Base-by-base conservation (phyloP, 2,797 vertebrate genomes). In the Neomorphus geoffroyi region DNA sequence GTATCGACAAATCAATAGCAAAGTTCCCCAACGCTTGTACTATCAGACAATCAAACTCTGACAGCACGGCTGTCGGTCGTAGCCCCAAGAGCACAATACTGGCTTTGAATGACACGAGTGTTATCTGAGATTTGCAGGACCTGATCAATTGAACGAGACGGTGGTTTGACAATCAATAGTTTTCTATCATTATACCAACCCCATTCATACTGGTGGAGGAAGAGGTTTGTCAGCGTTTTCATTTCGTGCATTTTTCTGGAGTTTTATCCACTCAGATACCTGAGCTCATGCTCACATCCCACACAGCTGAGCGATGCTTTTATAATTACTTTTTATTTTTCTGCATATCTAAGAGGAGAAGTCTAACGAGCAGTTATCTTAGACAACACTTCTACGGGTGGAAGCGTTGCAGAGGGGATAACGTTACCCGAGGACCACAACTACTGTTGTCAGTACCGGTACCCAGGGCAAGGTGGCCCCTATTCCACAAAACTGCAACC, bases 1-100 rank as follows among this genome's bases (percentile, higher is more conserved):
- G 98, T 98, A 98, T 98, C 98, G 97, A 81, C 94, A 87, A 97
- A 98, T 98, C 98, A 95, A 98, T 98, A 98, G 84, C 92, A 81
- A 90, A 92, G 93, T 86, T 96, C 91, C 86, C 95, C 75, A 97
- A 96, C 95, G 94, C 95, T 98, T 96, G 97, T 98, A 98, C 95
- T 92, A 95, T 98, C 97, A 98, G 98, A 98, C 64, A 98, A 98
- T 97, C 97, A 98, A 98, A 91, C 96, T 94, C 89, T 92, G 97
- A 96, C 97, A 97, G 97, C 95, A 69, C 83, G 60, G 96, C 97
- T 97, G 98, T 98, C 96, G 79, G 96, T 98, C 98, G 98, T 75
- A 88, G 96, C 97, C 96, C 93, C 80, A 89, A 95, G 97, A 98
- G 96, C 96, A 98, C 98, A 98, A 98, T 98, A 92, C 98, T 92